Conservation (phyloP, 2,888 invertebrate species). For the Strigamia maritima region DNA sequence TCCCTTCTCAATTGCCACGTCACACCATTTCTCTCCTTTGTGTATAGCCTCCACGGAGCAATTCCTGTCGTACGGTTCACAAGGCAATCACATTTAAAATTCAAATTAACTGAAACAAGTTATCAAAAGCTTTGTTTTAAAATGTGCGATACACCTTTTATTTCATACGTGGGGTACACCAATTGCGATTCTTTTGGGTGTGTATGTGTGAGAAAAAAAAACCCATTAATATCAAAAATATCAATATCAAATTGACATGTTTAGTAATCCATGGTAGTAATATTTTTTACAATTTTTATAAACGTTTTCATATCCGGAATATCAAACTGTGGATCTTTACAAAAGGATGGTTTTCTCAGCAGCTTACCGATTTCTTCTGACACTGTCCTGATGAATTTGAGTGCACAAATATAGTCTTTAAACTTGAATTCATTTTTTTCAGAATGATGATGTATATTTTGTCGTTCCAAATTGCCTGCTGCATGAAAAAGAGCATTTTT, state of each 20-base stretch:
- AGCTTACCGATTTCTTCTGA: neutral
- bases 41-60: neutral
- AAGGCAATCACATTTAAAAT: neutral
- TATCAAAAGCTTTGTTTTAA: neutral
- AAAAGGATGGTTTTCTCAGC: neutral
- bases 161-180: neutral
- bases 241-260: too few relatives aligned
- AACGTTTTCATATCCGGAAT: neutral
- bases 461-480: neutral
- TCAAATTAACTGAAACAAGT: conserved; percentile 3
- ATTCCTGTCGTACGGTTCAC: neutral
- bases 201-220: too few relatives aligned
- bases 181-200: too few relatives aligned
- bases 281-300: neutral
- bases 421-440: neutral
- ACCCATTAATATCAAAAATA: too few relatives aligned
- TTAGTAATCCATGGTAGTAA: neutral
- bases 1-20: neutral
- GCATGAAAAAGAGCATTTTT: neutral
- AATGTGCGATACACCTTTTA: neutral
- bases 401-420: neutral
- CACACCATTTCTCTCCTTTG: neutral
- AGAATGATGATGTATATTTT: neutral
- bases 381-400: neutral
- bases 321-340: neutral